Evolutionary conservation across 2,113 vertebrate species (phyloP), one percentile per base, ranked within the genome.

Genomic region (Oreochromis niloticus): DNA sequence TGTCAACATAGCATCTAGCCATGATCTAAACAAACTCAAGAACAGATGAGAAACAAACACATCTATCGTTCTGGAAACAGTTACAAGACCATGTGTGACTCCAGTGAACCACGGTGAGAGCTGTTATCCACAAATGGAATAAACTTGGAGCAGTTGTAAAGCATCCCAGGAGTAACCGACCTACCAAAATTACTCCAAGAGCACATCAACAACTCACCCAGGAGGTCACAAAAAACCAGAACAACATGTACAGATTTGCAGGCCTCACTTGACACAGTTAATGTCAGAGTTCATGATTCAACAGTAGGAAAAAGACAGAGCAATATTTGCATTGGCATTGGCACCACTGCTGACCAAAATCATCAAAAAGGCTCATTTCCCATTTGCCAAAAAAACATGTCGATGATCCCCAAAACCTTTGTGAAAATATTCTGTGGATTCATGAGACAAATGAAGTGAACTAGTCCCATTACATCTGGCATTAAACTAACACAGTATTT

Each of bases 381-480:
- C 32, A 39, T n/a, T 39, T 39, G 1, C 2, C 34, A 22, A 66
- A 39, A 48, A 32, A 16, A 59, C 61, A 39, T 39, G 17, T 3
- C 7, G 32, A 39, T 12, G 10, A 66, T 39, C 61, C 61, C 0
- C 0, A n/a, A 39, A 39, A n/a, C 19, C 19, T 39, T 39, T 2
- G 17, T 36, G 32, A n/a, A 39, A 19, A 36, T 7, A 36, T 66
- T 66, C 6, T n/a, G 19, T 39, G 32, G 32, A 66, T 36, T 39
- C 6, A 66, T 12, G 34, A 39, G 61, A 7, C 19, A 39, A 66
- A 66, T n/a, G 1, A 24, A 24, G 34, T 36, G 34, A 66, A 66
- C 9, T n/a, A n/a, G 59, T 39, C 61, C 61, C 17, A 36, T 12
- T 36, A 39, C 2, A 39, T 39, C 61, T 66, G 61, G 0, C 19